Evolutionary conservation across 2,113 vertebrate genomes (phyloP), one percentile per base, ranked within the genome.

Genomic region (Siphamia tubifer): DNA sequence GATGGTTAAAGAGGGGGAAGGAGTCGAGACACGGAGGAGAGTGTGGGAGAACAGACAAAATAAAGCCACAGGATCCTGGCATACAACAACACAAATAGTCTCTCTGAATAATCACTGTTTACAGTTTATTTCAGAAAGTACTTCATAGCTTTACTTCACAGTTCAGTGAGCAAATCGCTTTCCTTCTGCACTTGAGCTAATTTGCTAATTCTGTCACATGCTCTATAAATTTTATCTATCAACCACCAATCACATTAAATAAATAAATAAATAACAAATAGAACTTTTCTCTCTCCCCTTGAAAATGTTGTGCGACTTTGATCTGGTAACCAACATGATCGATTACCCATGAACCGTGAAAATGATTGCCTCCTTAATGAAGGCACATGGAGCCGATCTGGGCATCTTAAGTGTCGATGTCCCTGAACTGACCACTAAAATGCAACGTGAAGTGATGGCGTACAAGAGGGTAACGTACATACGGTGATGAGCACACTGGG

Each of bases 331-430:
- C 63, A 62, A 65, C 38, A 66, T 68, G 63, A 80, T 89, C 72
- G 69, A 85, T 86, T 79, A 74, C 53, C 36, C 23, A 51, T 78
- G 84, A 85, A 77, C 80, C 51, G 44, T 77, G 69, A 86, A 84
- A 85, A 88, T 83, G 67, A 83, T 69, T 76, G 68, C 40, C 73
- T 74, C 47, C 48, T 42, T 81, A 87, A 88, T 86, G 78, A 82
- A 78, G 57, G 57, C 57, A 70, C 61, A 68, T n/a, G 42, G 54
- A 72, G 81, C 32, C 67, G 73, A 74, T 79, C 52, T 60, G 52
- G 68, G 64, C 64, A 79, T 62, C 54, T 40, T 43, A 66, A 74
- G 54, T 60, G 61, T 64, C 52, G 52, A 73, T 85, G 79, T 79
- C 77, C 73, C 72, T 85, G 73, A 75, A 68, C 44, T 77, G 77